Percentiles rank a stretch among this genome's conserved stretches.
Evolutionary conservation across 2,113 vertebrate species (phyloP).

Genomic region (Australoheros scitulus): DNA sequence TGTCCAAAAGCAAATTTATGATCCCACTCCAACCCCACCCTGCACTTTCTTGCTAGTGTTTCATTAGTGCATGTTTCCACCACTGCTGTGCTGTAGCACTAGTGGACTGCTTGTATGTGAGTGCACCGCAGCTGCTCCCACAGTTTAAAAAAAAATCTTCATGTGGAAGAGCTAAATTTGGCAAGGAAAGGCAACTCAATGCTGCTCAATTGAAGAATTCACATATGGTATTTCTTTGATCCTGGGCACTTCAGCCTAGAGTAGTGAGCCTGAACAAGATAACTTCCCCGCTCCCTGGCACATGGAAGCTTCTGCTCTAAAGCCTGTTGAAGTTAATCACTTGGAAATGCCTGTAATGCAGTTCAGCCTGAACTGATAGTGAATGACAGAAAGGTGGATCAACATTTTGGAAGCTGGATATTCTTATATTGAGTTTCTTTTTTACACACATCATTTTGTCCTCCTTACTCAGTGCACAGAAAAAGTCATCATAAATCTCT

Average conservation of each 20-base stretch:
- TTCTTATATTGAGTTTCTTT: neutral
- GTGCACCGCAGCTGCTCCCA: constrained; percentile 36
- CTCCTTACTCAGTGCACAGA: neutral
- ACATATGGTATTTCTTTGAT: constrained; percentile 54
- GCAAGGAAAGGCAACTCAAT: constrained; percentile 13
- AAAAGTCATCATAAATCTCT: neutral
- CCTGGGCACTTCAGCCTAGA: constrained; percentile 7
- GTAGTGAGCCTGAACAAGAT: constrained; percentile 11
- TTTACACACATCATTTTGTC: neutral
- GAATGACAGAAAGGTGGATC: neutral
- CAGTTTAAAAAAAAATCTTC: neutral
- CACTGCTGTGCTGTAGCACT: neutral
- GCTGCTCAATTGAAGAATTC: constrained; percentile 29
- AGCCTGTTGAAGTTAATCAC: constrained; percentile 24
- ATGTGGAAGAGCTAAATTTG: constrained; percentile 28
- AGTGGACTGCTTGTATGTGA: neutral
- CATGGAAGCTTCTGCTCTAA: constrained; percentile 21
- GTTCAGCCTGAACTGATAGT: neutral
- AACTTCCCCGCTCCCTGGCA: constrained; percentile 13
- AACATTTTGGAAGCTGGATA: neutral
- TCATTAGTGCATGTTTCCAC: neutral
- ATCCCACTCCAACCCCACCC: neutral
- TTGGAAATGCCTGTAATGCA: constrained; percentile 23
- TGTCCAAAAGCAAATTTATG: neutral
- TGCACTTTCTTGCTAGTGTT: constrained; percentile 5